Conservation (phyloP, 30 jellyfish, hydroid and myxozoan genomes). For the Phacellophora camtschatica region DNA sequence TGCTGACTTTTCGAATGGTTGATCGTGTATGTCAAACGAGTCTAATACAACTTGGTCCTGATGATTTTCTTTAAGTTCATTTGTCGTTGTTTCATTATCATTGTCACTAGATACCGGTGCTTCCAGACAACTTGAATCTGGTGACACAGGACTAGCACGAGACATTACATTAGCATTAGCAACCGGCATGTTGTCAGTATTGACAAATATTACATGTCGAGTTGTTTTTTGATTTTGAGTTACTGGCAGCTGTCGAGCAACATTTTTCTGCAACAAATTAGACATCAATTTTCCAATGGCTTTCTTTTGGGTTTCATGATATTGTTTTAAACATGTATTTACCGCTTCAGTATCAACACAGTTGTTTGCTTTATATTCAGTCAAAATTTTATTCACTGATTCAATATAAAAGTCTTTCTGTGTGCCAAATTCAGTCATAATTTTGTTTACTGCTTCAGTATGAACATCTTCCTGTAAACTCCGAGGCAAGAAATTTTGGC, state of each 20-base stretch:
- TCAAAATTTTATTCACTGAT: no score
- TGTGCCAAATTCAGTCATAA: background rate
- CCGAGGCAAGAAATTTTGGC: no score
- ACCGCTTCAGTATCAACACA: background rate
- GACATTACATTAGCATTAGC: background rate
- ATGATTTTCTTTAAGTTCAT: background rate
- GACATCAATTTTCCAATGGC: background rate
- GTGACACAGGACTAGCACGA: background rate
- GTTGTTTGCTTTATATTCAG: background rate
- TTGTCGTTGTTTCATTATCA: background rate
- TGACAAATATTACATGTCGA: background rate
- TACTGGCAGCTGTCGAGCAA: background rate
- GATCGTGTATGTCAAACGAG: background rate
- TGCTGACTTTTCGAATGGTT: background rate
- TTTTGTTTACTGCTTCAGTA: background rate
- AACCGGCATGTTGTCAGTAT: background rate
- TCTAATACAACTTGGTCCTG: background rate
- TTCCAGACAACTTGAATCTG: background rate
- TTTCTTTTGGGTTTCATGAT: constrained; percentile 16
- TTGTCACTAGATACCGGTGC: no score
- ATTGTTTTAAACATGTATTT: background rate
- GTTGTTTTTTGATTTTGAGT: background rate
- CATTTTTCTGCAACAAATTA: background rate
- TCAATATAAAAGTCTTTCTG: background rate
- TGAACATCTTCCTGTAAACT: background rate